Conservation (phyloP, 2,113 vertebrate genomes). For the Halcyon malimbica region DNA sequence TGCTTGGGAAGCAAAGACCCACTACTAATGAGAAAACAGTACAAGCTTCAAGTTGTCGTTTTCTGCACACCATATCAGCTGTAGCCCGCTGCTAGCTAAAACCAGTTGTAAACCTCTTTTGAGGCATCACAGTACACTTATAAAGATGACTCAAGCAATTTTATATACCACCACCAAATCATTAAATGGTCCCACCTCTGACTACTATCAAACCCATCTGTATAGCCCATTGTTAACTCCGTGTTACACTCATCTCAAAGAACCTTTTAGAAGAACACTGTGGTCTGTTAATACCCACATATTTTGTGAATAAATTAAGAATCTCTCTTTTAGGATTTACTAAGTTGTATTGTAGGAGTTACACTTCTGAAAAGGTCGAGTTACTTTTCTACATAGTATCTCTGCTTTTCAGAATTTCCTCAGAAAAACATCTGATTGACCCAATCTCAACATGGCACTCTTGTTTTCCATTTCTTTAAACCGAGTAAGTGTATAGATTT, state of each 20-base stretch:
- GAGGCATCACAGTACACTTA: background rate
- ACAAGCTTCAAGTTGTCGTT: rapidly evolving
- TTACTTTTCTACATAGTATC: background rate
- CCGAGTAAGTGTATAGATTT: background rate
- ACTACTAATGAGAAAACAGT: background rate
- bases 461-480: background rate
- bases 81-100: background rate
- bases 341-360: background rate
- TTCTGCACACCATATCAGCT: background rate
- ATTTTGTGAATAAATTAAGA: background rate
- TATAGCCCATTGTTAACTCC: background rate
- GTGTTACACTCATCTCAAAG: background rate
- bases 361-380: background rate
- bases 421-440: background rate
- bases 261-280: background rate
- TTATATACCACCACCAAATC: background rate
- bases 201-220: background rate
- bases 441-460: background rate
- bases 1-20: background rate
- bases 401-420: background rate
- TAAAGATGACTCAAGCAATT: background rate
- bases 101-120: background rate
- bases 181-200: background rate
- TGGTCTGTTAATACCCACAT: background rate
- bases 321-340: background rate